Percentiles rank a stretch among this genome's conserved stretches.
Evolutionary conservation across 2,797 vertebrate genomes (phyloP).

Genomic region (Mus spretus): DNA sequence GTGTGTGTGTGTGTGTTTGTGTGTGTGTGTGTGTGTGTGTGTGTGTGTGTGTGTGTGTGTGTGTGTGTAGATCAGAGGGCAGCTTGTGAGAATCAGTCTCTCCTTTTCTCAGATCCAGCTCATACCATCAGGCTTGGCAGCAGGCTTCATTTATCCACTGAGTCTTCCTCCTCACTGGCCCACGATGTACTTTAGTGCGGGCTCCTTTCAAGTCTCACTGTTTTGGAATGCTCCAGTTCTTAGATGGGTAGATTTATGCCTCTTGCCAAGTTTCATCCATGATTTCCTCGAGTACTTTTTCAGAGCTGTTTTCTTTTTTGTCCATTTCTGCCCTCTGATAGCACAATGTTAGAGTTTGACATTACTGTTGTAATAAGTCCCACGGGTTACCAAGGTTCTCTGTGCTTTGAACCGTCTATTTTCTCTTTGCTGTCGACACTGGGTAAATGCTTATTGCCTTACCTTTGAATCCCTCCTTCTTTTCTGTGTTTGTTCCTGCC

Average conservation of each 20-base stretch:
- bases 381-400: neutral
- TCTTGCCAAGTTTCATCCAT: neutral
- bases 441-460: neutral
- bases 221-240: neutral
- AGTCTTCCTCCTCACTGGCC: neutral
- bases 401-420: neutral
- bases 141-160: neutral
- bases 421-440: slow-evolving; percentile 8
- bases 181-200: neutral
- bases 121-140: too few species aligned
- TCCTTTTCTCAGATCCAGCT: too few species aligned
- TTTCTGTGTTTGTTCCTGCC: neutral
- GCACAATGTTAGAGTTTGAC: neutral
- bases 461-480: neutral
- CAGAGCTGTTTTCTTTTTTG: neutral
- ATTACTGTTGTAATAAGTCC: neutral
- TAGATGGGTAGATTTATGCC: neutral
- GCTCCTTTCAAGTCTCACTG: neutral
- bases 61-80: neutral
- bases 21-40: neutral
- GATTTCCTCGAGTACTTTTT: slow-evolving; percentile 31
- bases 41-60: neutral
- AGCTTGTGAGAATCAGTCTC: neutral
- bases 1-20: neutral
- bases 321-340: neutral